Evolutionary conservation across 2,888 invertebrate species (phyloP), one percentile per base, ranked within the genome.

Genomic region (Apeira syringaria): DNA sequence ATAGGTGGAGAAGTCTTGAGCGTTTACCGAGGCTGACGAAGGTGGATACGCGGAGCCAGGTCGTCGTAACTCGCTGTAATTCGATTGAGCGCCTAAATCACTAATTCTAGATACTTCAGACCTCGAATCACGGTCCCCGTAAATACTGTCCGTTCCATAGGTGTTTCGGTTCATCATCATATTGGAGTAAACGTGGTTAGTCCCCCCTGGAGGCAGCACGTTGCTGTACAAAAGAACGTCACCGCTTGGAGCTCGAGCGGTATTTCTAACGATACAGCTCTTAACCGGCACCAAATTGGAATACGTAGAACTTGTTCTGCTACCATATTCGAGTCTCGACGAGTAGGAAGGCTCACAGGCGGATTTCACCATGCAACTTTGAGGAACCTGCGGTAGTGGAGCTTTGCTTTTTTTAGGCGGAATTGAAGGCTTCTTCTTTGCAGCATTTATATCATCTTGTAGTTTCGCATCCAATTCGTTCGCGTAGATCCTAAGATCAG

Each of bases 301-400:
- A 59, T 90, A 90, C 6, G 89, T 87, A 18, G 88, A 88, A 57
- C 87, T 87, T n/a, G 84, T 73, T 15, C 82, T 76, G 47, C 84
- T 88, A 10, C 88, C 84, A 52, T 73, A 78, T 56, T 89, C 94
- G 27, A 96, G 84, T 43, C 95, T 91, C 13, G 95, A 94, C 12
- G 95, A 94, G 73, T 95, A 96, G 3, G 94, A 94, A 0, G 96
- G 96, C 65, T 94, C 94, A 45, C 94, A 92, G 9, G 94, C 92
- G 45, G 93, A 93, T 73, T 94, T 94, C 44, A 96, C 91, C 17
- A 91, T 92, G 65, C 92, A 94, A 75, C 95, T 96, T 78, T 95
- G 94, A 40, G 96, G 96, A 70, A 96, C 94, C 93, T 89, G 89
- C 33, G 89, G 89, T 50, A 79, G 66, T 34, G 89, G 89, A 26